A percentile compares a stretch with the other conserved stretches of the same genome.
These are phyloP conservation scores for Ectemnius lituratus DNA, from an alignment of 2,888 invertebrate genomes.

Conservation along the genomic window DNA sequence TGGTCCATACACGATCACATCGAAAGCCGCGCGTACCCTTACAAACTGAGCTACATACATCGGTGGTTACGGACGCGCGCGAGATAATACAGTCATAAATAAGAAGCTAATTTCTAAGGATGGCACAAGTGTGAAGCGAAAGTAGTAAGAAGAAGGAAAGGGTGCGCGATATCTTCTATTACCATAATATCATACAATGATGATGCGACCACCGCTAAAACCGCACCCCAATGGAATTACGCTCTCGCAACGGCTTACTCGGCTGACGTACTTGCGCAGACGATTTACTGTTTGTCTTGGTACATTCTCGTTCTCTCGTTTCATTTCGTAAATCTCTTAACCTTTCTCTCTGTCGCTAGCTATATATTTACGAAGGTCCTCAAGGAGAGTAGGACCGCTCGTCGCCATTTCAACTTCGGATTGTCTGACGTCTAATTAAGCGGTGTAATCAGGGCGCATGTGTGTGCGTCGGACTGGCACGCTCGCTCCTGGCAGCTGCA, in stretches of 20 bases:
- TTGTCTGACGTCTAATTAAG: slow-evolving; percentile 64
- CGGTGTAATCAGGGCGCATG: slow-evolving; percentile 38
- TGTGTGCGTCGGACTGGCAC: slow-evolving; percentile 3
- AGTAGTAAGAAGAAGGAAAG: slow-evolving; percentile 15
- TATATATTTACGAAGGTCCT: slow-evolving; percentile 17
- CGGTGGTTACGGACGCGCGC: no score
- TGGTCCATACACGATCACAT: neutral
- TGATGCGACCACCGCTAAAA: neutral
- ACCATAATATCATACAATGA: slow-evolving; percentile 11
- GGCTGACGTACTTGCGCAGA: neutral
- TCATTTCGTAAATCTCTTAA: neutral
- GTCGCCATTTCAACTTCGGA: slow-evolving; percentile 48
- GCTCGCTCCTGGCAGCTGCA: slow-evolving; percentile 20
- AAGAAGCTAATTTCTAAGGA: slow-evolving; percentile 42
- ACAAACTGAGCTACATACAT: neutral
- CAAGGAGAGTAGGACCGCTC: slow-evolving; percentile 13
- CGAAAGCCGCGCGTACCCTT: neutral
- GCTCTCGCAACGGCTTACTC: slow-evolving; percentile 1
- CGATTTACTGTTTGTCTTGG: neutral
- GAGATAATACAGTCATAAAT: slow-evolving; percentile 5
- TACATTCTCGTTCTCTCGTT: neutral
- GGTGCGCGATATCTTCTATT: slow-evolving; percentile 18
- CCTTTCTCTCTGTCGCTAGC: neutral
- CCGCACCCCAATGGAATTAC: neutral
- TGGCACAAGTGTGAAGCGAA: slow-evolving; percentile 42